A percentile compares a stretch with the other conserved stretches of the same genome.
phyloP scores from a whole-genome alignment of 1,140 invertebrate genomes.

The Hypothenemus hampei region DNA sequence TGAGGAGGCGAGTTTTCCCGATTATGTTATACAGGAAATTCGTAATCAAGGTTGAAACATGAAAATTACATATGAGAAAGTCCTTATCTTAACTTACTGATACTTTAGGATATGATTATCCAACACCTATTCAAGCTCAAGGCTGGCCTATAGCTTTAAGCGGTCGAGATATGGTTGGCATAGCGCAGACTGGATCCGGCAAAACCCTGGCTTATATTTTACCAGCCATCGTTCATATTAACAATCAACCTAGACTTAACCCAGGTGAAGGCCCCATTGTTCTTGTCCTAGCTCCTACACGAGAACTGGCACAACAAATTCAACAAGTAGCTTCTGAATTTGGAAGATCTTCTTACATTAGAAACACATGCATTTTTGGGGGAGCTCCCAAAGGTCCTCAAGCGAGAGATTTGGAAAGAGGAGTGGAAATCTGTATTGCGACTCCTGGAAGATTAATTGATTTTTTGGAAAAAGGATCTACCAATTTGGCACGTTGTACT shows the following conservation, averaged over 20 bases:
- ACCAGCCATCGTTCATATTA: slow-evolving; percentile 88
- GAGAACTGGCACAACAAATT: slow-evolving; percentile 95
- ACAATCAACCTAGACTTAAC: slow-evolving; percentile 75
- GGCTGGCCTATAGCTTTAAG: slow-evolving; percentile 89
- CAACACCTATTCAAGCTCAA: slow-evolving; percentile 83
- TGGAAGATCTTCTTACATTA: slow-evolving; percentile 66
- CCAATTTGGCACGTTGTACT: slow-evolving; percentile 85
- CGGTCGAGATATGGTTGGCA: slow-evolving; percentile 75
- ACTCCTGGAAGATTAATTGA: slow-evolving; percentile 93
- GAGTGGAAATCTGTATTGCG: slow-evolving; percentile 86
- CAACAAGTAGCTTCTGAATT: slow-evolving; percentile 53
- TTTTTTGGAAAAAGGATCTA: slow-evolving; percentile 87
- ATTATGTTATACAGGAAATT: slow-evolving; percentile 74
- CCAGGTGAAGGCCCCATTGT: slow-evolving; percentile 87
- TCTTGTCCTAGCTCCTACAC: slow-evolving; percentile 86
- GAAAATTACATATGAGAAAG: too few relatives aligned
- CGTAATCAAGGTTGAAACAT: slow-evolving; percentile 52
- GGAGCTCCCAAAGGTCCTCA: slow-evolving; percentile 89
- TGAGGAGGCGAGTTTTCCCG: slow-evolving; percentile 75
- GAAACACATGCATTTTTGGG: slow-evolving; percentile 92
- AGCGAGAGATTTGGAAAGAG: slow-evolving; percentile 82
- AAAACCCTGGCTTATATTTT: slow-evolving; percentile 57
- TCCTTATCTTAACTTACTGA: slow-evolving; percentile 49
- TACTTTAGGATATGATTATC: slow-evolving; percentile 63
- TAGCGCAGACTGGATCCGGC: neutral